A percentile compares a stretch with the other conserved stretches of the same genome.
phyloP scores from a whole-genome alignment of 2,113 vertebrate genomes.

The Gymnogyps californianus region DNA sequence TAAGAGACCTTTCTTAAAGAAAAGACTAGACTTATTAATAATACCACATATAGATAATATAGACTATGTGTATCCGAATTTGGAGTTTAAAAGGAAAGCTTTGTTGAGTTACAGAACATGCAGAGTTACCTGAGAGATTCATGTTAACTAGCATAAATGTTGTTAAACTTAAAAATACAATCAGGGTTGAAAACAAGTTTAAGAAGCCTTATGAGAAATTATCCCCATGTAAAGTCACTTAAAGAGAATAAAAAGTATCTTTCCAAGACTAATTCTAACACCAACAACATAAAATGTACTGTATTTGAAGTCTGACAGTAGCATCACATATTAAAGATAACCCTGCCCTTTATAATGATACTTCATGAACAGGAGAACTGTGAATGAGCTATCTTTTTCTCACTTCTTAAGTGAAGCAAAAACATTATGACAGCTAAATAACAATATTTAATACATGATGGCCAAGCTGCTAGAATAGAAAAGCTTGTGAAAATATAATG shows the following conservation, averaged over 20 bases:
- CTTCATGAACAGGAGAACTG: neutral
- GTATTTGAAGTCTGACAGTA: neutral
- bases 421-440: conserved; percentile 22
- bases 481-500: neutral
- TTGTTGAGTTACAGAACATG: neutral
- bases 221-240: neutral
- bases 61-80: neutral
- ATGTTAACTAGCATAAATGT: neutral
- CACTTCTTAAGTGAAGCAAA: conserved; percentile 13
- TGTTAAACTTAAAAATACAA: neutral
- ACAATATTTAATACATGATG: conserved; percentile 4
- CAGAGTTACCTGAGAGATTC: neutral
- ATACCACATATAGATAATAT: neutral
- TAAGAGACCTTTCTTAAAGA: neutral
- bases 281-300: neutral
- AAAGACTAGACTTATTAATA: neutral
- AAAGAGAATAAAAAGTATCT: neutral
- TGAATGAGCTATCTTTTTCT: neutral
- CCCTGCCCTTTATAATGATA: neutral
- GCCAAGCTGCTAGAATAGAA: neutral
- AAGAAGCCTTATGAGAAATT: neutral
- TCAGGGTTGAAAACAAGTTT: neutral
- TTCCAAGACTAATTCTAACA: neutral
- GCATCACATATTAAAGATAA: neutral
- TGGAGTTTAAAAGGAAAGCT: neutral